phyloP scores from a whole-genome alignment of 37 sponge, comb jelly and placozoan species.

The Tethya wilhelma region DNA sequence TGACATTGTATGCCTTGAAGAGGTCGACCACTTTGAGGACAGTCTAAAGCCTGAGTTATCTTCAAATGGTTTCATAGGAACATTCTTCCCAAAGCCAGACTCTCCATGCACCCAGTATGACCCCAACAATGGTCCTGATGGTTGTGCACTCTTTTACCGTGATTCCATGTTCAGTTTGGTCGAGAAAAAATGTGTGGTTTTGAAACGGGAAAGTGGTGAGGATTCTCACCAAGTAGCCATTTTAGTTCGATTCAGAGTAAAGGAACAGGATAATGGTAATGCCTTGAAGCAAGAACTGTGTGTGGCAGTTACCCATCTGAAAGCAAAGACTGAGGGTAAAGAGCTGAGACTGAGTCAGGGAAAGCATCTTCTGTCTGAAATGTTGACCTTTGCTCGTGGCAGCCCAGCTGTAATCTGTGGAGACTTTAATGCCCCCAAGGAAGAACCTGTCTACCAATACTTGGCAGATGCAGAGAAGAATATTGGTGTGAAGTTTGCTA shows the following conservation, averaged over 20 bases:
- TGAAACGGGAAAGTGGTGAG: constrained; percentile 2
- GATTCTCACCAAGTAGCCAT: constrained; percentile 61
- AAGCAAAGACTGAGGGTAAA: constrained; percentile 37
- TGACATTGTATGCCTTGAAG: constrained; percentile 76
- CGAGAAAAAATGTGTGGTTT: constrained; percentile 28
- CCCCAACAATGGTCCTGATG: constrained; percentile 77
- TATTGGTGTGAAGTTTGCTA: constrained; percentile 1
- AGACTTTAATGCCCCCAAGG: constrained; percentile 73
- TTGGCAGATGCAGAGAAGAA: constrained; percentile 23
- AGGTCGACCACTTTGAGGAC: constrained; percentile 78
- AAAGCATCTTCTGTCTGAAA: constrained; percentile 40
- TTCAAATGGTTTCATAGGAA: constrained; percentile 51
- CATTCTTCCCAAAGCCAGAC: constrained; percentile 44
- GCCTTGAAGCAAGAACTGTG: not conserved
- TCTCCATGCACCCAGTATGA: constrained; percentile 58
- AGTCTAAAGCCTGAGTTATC: constrained; percentile 57
- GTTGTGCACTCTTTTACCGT: constrained; percentile 79
- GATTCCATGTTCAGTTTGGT: constrained; percentile 24
- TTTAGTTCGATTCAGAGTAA: constrained; percentile 17
- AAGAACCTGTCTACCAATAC: constrained; percentile 53
- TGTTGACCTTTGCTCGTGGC: constrained; percentile 22
- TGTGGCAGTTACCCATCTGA: constrained; percentile 75
- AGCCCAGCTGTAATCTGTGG: constrained; percentile 60
- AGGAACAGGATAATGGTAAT: not conserved
- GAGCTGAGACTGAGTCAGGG: constrained; percentile 50